Conservation (phyloP, 1,140 invertebrate genomes). For the Arion vulgaris region DNA sequence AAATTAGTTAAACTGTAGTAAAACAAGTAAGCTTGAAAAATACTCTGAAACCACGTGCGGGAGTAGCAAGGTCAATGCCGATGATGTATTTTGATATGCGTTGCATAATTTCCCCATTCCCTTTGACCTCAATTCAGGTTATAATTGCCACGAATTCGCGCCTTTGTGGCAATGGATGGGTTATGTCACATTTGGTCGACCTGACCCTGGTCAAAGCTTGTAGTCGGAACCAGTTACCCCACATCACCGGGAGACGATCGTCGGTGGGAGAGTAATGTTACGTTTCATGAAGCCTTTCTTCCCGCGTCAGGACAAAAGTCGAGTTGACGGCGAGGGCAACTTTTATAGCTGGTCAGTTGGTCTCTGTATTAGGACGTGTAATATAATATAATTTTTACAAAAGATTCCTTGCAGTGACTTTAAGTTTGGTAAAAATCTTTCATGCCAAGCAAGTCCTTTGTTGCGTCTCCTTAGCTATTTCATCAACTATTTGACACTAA, state of each 20-base stretch:
- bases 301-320: background rate
- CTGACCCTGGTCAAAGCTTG: background rate
- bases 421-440: too few relatives aligned
- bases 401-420: too few relatives aligned
- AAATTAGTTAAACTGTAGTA: too few relatives aligned
- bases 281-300: background rate
- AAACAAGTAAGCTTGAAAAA: too few relatives aligned
- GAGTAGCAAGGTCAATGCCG: background rate
- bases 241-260: background rate
- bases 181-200: background rate
- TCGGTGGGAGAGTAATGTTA: background rate
- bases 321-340: constrained; percentile 8
- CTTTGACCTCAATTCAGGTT: background rate
- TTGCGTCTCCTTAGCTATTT: too few relatives aligned
- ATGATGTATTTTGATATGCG: background rate
- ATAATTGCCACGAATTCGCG: background rate
- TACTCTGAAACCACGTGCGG: background rate
- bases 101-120: background rate
- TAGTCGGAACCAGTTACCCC: background rate
- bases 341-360: background rate
- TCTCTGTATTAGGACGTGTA: too few relatives aligned
- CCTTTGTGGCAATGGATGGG: background rate
- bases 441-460: too few relatives aligned
- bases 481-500: background rate
- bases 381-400: too few relatives aligned